Evolutionary conservation across 2,888 invertebrate species (phyloP), one percentile per base, ranked within the genome.

Genomic region (Orthonevra nobilis): DNA sequence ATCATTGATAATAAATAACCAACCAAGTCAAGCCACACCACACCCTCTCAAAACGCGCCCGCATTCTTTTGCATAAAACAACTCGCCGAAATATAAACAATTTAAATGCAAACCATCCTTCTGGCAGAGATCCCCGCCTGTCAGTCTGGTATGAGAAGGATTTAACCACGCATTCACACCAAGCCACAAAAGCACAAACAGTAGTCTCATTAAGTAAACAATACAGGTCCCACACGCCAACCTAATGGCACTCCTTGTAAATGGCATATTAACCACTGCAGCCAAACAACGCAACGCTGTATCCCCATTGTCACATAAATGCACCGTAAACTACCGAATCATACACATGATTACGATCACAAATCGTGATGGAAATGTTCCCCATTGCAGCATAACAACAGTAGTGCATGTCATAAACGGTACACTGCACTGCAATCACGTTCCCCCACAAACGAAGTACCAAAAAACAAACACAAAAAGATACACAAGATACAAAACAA

Each of bases 291-390:
- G 32, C 56, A 50, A 58, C 68, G 54, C 42, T 20, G 26, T 44
- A 44, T 44, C n/a, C 56, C 40, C 69, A 73, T 73, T 79, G 79
- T 79, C 73, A 68, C 66, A 68, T 20, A 61, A 68, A 70, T 63
- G 56, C 69, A 75, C 32, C 61, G 40, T 56, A 61, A 75, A 66
- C 58, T 38, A 68, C 54, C 60, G n/a, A 54, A 20, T 40, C 60
- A 54, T 60, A 61, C 34, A 34, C 66, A 68, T 73, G 79, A 79
- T 79, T 72, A 79, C 72, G 77, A 79, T 79, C 77, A 66, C 46
- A 77, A 77, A 72, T 79, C 79, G 79, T 79, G 79, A 79, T 79
- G 66, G 42, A 79, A 79, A 73, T 68, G 79, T 73, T 66, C 79
- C 14, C 66, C 54, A 72, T 79, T 79, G 60, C 42, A 32, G 52